Conservation (phyloP, 2,797 vertebrate genomes). For the Crocidura indochinensis region DNA sequence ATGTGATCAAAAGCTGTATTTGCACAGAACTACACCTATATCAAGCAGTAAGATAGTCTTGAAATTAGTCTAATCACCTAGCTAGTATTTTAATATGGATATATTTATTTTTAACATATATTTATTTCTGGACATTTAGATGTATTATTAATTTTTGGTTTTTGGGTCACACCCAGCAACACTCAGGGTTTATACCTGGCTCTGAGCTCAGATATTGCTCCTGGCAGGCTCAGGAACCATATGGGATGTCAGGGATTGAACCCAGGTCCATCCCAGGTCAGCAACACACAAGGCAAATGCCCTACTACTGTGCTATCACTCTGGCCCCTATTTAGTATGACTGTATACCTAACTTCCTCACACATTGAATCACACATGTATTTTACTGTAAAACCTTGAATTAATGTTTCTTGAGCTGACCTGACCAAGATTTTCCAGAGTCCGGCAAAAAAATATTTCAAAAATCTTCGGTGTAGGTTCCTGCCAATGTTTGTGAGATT, state of each 20-base stretch:
- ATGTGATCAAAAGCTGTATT: not conserved
- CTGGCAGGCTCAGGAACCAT: no score
- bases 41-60: not conserved
- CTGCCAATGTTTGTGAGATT: conserved; percentile 20
- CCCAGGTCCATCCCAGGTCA: no score
- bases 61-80: not conserved
- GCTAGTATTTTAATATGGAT: not conserved
- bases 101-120: no score
- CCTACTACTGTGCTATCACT: no score
- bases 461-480: conserved; percentile 22
- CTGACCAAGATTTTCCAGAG: conserved; percentile 9
- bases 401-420: conserved; percentile 35
- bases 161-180: no score
- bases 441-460: not conserved
- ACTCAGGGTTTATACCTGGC: no score
- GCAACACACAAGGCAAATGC: no score
- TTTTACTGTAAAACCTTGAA: not conserved
- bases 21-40: not conserved
- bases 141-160: not conserved
- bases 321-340: not conserved
- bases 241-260: no score
- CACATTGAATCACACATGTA: conserved; percentile 3
- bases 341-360: not conserved
- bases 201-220: no score
- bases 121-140: not conserved